These are phyloP conservation scores for Barbus barbus DNA, from an alignment of 2,113 vertebrate species.

Conservation along the genomic window DNA sequence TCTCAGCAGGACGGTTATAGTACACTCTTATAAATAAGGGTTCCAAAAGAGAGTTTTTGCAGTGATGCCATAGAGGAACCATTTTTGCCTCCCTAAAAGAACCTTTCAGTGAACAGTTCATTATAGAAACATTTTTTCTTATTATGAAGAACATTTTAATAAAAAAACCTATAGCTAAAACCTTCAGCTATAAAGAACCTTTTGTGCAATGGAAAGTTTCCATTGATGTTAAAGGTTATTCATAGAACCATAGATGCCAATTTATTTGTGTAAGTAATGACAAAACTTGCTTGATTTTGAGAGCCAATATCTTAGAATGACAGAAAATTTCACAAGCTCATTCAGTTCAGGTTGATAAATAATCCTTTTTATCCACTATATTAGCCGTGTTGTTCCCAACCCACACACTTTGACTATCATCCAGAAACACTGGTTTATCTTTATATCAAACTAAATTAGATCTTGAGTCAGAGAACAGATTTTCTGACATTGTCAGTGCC, in stretches of 20 bases:
- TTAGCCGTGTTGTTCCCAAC: neutral
- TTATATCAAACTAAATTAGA: constrained; percentile 22
- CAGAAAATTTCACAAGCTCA: neutral
- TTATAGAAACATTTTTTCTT: neutral
- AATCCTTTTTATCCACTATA: neutral
- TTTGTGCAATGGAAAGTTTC: neutral
- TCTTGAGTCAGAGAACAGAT: neutral
- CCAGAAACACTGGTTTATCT: neutral
- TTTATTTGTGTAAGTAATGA: no score
- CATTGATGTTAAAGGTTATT: neutral
- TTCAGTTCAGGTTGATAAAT: neutral
- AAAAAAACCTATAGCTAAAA: no score
- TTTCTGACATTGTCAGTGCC: neutral
- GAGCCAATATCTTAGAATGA: neutral
- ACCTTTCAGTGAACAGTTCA: neutral
- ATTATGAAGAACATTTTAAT: neutral
- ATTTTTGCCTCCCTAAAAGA: neutral
- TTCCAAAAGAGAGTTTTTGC: neutral
- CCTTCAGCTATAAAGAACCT: no score
- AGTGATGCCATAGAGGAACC: neutral
- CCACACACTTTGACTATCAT: neutral
- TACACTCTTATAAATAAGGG: neutral
- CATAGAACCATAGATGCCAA: neutral
- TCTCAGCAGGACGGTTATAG: neutral
- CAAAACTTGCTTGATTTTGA: no score